These are phyloP conservation scores for Geopemphigus sp. DNA, from an alignment of 1,140 invertebrate genomes.

Conservation along the genomic window DNA sequence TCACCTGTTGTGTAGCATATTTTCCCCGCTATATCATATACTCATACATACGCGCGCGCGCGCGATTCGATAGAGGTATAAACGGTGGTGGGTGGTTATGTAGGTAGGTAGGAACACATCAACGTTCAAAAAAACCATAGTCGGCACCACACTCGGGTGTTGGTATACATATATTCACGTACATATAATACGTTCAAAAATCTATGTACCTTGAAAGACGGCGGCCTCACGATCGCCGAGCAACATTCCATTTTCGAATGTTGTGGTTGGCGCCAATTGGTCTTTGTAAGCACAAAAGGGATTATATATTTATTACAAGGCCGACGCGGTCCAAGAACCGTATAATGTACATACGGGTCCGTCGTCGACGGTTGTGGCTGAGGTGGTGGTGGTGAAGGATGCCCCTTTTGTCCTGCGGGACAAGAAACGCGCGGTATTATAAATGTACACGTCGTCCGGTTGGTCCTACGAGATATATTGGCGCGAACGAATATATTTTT, in stretches of 20 bases:
- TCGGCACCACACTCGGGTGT: too few species aligned
- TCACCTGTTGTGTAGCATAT: background rate
- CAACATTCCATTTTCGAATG: conserved; percentile 39
- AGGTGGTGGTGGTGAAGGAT: background rate
- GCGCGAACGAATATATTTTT: background rate
- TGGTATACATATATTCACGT: too few species aligned
- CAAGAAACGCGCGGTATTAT: conserved; percentile 5
- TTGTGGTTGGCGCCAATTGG: conserved; percentile 46
- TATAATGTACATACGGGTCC: conserved; percentile 5
- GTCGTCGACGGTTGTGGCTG: too few species aligned
- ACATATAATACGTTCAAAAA: background rate
- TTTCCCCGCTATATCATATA: background rate
- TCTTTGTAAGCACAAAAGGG: conserved; percentile 44
- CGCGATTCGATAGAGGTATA: too few species aligned
- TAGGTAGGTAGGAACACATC: too few species aligned
- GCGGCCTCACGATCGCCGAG: conserved; percentile 6
- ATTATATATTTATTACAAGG: conserved; percentile 39
- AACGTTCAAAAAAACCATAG: background rate
- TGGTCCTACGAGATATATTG: background rate
- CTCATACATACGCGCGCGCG: too few species aligned
- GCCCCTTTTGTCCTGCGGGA: conserved; percentile 16
- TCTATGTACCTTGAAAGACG: background rate
- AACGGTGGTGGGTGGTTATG: too few species aligned
- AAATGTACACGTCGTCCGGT: conserved; percentile 5
- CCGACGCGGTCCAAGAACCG: conserved; percentile 35